Conservation (phyloP, 2,113 vertebrate genomes). For the Onychostruthus taczanowskii region DNA sequence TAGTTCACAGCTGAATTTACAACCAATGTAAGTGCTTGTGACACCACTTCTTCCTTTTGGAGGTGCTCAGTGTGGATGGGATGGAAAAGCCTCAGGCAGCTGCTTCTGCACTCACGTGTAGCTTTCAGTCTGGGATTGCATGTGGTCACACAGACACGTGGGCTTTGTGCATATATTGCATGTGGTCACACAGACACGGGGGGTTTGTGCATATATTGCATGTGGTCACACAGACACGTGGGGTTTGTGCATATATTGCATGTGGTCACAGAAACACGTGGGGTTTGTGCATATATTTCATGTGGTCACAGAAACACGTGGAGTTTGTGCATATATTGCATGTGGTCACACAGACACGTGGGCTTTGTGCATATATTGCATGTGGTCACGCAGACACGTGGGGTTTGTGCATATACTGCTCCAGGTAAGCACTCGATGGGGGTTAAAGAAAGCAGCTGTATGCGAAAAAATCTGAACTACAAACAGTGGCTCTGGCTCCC, state of each 20-base stretch:
- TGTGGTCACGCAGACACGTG: fast-evolving
- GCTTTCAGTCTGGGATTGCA: not conserved
- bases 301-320: too few species aligned
- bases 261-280: too few species aligned
- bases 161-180: too few species aligned
- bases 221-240: too few species aligned
- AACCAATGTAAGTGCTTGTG: fast-evolving
- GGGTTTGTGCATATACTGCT: not conserved
- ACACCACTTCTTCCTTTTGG: not conserved
- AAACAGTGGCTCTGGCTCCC: not conserved
- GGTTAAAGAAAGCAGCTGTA: not conserved
- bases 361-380: too few species aligned
- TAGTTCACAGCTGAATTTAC: not conserved
- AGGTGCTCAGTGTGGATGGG: not conserved
- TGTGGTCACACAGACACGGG: too few species aligned
- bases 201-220: too few species aligned
- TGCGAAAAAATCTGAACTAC: not conserved
- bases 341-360: too few species aligned
- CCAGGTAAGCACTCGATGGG: not conserved
- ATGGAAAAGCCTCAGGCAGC: not conserved
- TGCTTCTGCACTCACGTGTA: fast-evolving
- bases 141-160: too few species aligned
- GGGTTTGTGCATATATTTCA: too few species aligned
- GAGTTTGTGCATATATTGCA: too few species aligned
- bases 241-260: too few species aligned